Percentiles rank a stretch among this genome's conserved stretches.
phyloP scores from a whole-genome alignment of 2,888 invertebrate species.

The Chorisops tibialis region DNA sequence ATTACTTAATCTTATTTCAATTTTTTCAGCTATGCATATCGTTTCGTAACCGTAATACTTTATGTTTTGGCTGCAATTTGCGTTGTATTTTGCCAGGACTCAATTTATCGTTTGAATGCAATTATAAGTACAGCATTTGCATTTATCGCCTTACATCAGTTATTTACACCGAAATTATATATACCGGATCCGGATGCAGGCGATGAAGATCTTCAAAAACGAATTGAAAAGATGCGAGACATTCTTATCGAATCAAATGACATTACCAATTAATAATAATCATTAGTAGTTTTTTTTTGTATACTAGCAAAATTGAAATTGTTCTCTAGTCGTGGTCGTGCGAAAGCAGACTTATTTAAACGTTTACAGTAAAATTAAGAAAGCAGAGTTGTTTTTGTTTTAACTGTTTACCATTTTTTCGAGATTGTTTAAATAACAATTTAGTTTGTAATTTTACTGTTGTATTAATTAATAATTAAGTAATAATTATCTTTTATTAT shows the following conservation, averaged over 20 bases:
- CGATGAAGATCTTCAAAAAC: slow-evolving; percentile 16
- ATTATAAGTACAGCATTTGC: slow-evolving; percentile 57
- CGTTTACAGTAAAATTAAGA: too few species aligned
- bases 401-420: too few species aligned
- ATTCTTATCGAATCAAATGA: slow-evolving; percentile 19
- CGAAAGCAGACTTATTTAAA: too few species aligned
- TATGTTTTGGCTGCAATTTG: slow-evolving; percentile 57
- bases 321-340: too few species aligned
- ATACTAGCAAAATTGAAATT: too few species aligned
- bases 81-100: slow-evolving; percentile 60
- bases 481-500: too few species aligned
- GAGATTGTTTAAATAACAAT: too few species aligned
- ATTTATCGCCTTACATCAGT: slow-evolving; percentile 59
- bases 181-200: slow-evolving; percentile 16
- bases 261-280: background rate
- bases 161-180: slow-evolving; percentile 40
- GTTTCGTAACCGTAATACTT: slow-evolving; percentile 45
- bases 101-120: slow-evolving; percentile 60
- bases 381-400: too few species aligned
- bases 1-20: slow-evolving; percentile 7
- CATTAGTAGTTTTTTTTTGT: too few species aligned
- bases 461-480: too few species aligned
- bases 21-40: slow-evolving; percentile 36
- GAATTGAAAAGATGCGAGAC: slow-evolving; percentile 34
- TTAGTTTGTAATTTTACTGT: too few species aligned